phyloP scores from a whole-genome alignment of 2,113 vertebrate species.

The Dolichallabes microphthalmus region DNA sequence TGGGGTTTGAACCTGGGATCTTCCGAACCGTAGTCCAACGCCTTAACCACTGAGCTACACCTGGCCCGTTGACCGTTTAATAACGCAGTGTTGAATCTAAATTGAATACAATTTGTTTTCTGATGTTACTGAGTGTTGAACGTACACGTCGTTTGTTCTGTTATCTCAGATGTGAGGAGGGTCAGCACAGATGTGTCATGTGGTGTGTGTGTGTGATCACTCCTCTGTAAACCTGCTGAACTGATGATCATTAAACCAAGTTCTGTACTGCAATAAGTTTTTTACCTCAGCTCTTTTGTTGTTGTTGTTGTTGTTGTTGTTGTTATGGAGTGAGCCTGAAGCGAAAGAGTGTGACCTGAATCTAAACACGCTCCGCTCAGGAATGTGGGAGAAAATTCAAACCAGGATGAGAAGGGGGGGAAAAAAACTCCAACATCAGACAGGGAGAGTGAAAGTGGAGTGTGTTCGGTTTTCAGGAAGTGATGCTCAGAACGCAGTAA shows the following conservation, averaged over 20 bases:
- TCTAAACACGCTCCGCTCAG: background rate
- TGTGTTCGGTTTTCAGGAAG: background rate
- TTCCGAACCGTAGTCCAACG: no score
- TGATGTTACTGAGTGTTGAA: background rate
- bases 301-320: background rate
- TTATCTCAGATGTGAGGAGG: background rate
- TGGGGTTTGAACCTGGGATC: no score
- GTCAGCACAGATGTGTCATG: background rate
- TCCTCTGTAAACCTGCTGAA: background rate
- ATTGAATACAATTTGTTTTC: background rate
- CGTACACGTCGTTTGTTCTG: background rate
- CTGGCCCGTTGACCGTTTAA: no score
- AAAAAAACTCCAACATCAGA: background rate
- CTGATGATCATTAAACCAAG: background rate
- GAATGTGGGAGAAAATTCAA: background rate
- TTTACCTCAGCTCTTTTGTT: background rate
- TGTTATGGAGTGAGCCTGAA: background rate
- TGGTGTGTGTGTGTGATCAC: background rate
- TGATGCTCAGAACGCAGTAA: background rate
- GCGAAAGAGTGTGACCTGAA: background rate
- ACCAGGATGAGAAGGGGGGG: background rate
- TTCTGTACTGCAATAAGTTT: background rate
- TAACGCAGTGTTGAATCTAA: background rate
- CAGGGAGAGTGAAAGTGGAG: conserved; percentile 6
- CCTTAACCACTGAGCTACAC: no score